Evolutionary conservation across 2,113 vertebrate genomes (phyloP), one percentile per base, ranked within the genome.

Genomic region (Cottus gobio): DNA sequence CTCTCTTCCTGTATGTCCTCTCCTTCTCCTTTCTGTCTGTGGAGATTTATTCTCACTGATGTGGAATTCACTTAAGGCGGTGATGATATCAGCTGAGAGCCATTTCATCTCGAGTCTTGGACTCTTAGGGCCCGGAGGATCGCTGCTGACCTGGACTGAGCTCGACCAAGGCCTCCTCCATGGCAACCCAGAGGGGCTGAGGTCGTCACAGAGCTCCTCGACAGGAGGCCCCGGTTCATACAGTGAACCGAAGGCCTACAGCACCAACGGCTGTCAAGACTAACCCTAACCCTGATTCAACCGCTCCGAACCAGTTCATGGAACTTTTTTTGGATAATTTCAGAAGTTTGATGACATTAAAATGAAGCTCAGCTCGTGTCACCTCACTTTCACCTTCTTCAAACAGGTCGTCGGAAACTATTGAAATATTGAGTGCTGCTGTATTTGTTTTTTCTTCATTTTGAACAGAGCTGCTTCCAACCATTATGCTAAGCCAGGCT

Each of bases 11-110:
- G 66, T 64, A 39, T 72, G 64, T 67, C 69, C 68, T 52, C 54
- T 77, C 37, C 56, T 67, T 12, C 68, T n/a, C 26, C 24, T 42
- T 42, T 16, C 69, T 77, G 82, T 46, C 76, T 76, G 66, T 44
- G 66, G 70, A 85, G 61, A 77, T 85, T 34, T 63, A 84, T 73
- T 83, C 63, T 77, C 71, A 44, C 72, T 76, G 71, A 77, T 72
- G 72, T 36, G 67, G 26, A 77, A 75, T 80, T 84, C 75, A 80
- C 52, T 34, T 46, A 67, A 68, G 36, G 63, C 36, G 42, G 39
- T 24, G 46, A 60, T 9, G 13, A 54, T n/a, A 52, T 24, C 37
- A 70, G 39, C 20, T 6, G 18, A 48, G 44, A 71, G 61, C 28
- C 24, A 64, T 64, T 70, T 79, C 20, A 42, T 57, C 37, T 68